Conservation (phyloP, 1,140 invertebrate species). For the Drosophila orosa region DNA sequence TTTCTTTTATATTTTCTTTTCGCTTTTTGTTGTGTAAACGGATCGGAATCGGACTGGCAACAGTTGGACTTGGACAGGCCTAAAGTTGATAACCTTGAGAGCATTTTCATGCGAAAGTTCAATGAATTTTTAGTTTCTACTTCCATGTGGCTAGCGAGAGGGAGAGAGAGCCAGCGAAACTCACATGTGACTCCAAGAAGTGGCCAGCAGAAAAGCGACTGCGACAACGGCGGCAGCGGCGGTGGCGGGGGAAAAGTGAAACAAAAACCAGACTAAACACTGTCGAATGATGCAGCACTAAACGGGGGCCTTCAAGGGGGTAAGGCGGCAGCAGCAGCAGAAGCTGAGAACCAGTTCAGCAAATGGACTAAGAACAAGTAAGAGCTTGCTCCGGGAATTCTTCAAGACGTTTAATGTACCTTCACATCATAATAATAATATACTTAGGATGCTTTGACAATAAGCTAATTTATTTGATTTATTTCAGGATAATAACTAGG, state of each 20-base stretch:
- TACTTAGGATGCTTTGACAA: neutral
- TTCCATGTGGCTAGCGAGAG: slow-evolving; percentile 60
- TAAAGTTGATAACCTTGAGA: slow-evolving; percentile 84
- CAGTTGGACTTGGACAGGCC: slow-evolving; percentile 72
- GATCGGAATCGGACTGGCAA: slow-evolving; percentile 46
- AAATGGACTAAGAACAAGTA: slow-evolving; percentile 65
- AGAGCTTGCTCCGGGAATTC: slow-evolving; percentile 9
- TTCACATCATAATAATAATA: neutral
- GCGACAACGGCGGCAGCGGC: neutral
- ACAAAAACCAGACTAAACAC: slow-evolving; percentile 82
- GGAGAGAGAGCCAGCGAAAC: slow-evolving; percentile 24
- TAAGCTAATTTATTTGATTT: neutral
- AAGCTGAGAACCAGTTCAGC: slow-evolving; percentile 72
- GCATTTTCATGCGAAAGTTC: slow-evolving; percentile 84
- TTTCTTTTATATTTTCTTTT: slow-evolving; percentile 44
- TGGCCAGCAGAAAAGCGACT: slow-evolving; percentile 15
- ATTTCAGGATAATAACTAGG: too few relatives aligned
- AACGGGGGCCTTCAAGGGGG: slow-evolving; percentile 14
- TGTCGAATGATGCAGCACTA: slow-evolving; percentile 57
- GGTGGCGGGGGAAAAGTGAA: slow-evolving; percentile 70
- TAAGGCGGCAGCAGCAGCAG: slow-evolving; percentile 42
- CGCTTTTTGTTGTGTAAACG: slow-evolving; percentile 35
- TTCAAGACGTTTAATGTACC: slow-evolving; percentile 2
- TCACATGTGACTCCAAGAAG: slow-evolving; percentile 61
- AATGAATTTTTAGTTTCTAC: slow-evolving; percentile 84